Conservation (phyloP, 2,888 invertebrate genomes). For the Onchidella celtica region DNA sequence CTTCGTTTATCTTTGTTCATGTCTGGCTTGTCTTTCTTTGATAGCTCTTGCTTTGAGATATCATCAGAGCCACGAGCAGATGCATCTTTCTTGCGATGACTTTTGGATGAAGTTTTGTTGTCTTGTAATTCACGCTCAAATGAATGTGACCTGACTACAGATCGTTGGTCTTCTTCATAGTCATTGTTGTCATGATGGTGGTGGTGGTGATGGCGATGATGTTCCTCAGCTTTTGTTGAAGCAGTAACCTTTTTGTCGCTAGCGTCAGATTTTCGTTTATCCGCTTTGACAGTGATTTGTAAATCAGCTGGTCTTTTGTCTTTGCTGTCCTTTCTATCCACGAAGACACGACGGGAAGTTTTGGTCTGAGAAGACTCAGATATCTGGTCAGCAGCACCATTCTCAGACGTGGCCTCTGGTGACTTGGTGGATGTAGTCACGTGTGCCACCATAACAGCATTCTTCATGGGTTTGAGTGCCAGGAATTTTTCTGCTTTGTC, state of each 20-base stretch:
- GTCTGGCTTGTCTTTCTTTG: conserved; percentile 27
- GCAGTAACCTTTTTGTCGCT: conserved; percentile 16
- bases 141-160: conserved; percentile 41
- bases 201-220: conserved; percentile 17
- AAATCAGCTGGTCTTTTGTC: conserved; percentile 55
- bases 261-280: conserved; percentile 20
- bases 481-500: conserved; percentile 95
- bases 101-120: background rate
- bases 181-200: conserved; percentile 21
- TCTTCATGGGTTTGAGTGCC: conserved; percentile 91
- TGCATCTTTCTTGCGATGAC: background rate
- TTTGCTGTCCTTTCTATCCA: conserved; percentile 54
- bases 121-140: conserved; percentile 44
- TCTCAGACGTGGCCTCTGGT: conserved; percentile 33
- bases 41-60: conserved; percentile 22
- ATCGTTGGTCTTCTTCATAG: conserved; percentile 47
- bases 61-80: background rate
- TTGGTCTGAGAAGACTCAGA: conserved; percentile 47
- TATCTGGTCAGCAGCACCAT: conserved; percentile 22
- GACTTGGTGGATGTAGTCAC: conserved; percentile 32
- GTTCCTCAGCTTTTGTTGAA: conserved; percentile 15
- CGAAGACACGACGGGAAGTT: conserved; percentile 56
- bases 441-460: conserved; percentile 41
- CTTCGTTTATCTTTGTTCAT: conserved; percentile 15
- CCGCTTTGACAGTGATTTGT: conserved; percentile 57